Evolutionary conservation across 2,888 invertebrate species (phyloP).

Genomic region (Hipparchia sbordonii): DNA sequence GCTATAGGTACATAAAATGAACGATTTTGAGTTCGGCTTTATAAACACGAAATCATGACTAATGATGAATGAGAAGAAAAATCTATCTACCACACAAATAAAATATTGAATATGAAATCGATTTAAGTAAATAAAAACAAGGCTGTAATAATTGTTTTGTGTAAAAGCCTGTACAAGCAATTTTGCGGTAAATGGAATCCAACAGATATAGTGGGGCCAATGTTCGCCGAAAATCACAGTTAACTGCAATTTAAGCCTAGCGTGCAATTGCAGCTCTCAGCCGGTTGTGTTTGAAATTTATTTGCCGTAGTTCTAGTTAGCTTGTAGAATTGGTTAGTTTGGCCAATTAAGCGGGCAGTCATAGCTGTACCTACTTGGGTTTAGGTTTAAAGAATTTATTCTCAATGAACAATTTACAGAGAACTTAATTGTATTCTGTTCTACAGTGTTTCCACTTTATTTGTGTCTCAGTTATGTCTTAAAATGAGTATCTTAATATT

Average conservation of each 20-base stretch:
- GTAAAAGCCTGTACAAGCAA: constrained; percentile 11
- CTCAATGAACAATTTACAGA: too few species aligned
- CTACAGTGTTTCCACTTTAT: too few species aligned
- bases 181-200: constrained; percentile 33
- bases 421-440: too few species aligned
- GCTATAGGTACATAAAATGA: too few species aligned
- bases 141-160: background rate
- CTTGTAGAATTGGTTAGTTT: constrained; percentile 40
- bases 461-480: too few species aligned
- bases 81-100: background rate
- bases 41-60: too few species aligned
- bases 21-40: too few species aligned
- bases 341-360: constrained; percentile 36
- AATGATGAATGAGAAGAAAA: too few species aligned
- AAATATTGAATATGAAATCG: background rate
- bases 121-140: background rate
- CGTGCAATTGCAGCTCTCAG: constrained; percentile 41
- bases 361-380: constrained; percentile 6
- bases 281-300: constrained; percentile 44
- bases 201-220: constrained; percentile 35
- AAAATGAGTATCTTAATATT: too few species aligned
- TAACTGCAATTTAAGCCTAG: constrained; percentile 41
- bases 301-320: constrained; percentile 39
- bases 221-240: constrained; percentile 43
- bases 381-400: background rate